Conservation (phyloP, 2,797 vertebrate species). For the Orientallactaga sibirica region DNA sequence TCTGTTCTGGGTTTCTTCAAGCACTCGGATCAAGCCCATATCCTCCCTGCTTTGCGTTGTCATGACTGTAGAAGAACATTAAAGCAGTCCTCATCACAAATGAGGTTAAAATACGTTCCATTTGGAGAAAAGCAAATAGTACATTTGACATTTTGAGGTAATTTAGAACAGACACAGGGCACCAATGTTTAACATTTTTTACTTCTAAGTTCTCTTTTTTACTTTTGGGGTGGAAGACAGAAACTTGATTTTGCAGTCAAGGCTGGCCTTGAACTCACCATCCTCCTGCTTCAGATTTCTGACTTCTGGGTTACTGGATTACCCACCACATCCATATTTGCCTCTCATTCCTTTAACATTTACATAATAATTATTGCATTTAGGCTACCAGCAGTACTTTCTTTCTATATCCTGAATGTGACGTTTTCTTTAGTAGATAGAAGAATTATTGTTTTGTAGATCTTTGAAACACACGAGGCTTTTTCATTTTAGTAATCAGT, state of each 20-base stretch:
- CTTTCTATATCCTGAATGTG: not conserved
- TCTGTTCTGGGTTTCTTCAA: not conserved
- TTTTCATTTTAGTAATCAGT: not conserved
- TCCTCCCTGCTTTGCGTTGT: not conserved
- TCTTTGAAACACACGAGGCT: not conserved
- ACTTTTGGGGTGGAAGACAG: no score
- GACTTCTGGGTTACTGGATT: not conserved
- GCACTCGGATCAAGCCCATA: not conserved
- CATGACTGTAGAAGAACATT: not conserved
- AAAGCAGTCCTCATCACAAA: not conserved
- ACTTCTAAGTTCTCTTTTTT: not conserved
- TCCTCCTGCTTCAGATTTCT: not conserved
- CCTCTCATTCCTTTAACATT: not conserved
- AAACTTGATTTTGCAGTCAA: not conserved
- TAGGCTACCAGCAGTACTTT: not conserved
- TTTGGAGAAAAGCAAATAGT: not conserved
- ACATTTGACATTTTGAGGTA: not conserved
- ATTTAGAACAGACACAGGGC: not conserved
- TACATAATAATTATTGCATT: not conserved
- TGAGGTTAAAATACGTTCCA: not conserved
- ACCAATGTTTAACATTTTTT: not conserved
- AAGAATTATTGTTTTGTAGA: not conserved
- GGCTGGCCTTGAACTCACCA: not conserved
- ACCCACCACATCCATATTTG: not conserved
- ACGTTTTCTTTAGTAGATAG: not conserved